These are phyloP conservation scores for Glomeris maerens DNA, from an alignment of 1,140 invertebrate genomes.

Conservation along the genomic window DNA sequence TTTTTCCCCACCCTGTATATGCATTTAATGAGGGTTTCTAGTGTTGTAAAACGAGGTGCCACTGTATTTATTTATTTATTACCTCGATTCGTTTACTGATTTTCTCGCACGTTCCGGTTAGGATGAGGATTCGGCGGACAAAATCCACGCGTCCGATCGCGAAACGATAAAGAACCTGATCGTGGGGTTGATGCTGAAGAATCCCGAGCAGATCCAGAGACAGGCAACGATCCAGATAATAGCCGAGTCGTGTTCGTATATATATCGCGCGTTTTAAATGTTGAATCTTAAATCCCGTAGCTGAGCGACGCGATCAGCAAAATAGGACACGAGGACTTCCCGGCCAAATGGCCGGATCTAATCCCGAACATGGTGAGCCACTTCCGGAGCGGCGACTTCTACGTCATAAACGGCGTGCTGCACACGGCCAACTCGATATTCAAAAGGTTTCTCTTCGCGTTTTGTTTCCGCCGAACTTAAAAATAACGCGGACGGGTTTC, in stretches of 20 bases:
- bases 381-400: slow-evolving; percentile 78
- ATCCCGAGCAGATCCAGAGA: slow-evolving; percentile 75
- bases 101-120: too few species aligned
- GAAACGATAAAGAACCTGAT: slow-evolving; percentile 68
- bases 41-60: too few species aligned
- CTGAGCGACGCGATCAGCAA: slow-evolving; percentile 90
- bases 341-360: slow-evolving; percentile 80
- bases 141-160: slow-evolving; percentile 66
- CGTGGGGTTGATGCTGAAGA: slow-evolving; percentile 81
- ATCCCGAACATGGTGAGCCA: slow-evolving; percentile 83
- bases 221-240: slow-evolving; percentile 38
- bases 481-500: slow-evolving; percentile 1
- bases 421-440: slow-evolving; percentile 91
- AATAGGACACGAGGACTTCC: slow-evolving; percentile 88
- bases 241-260: not conserved
- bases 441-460: slow-evolving; percentile 54
- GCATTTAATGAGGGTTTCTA: too few species aligned
- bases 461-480: not conserved
- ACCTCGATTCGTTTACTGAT: too few species aligned
- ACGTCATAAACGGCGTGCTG: slow-evolving; percentile 86
- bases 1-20: too few species aligned
- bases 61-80: too few species aligned
- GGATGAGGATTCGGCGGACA: slow-evolving; percentile 60
- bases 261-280: not conserved
- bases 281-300: slow-evolving; percentile 18